phyloP scores from a whole-genome alignment of 30 jellyfish, hydroid and myxozoan genomes.

The Pseudorhiza aurosa region DNA sequence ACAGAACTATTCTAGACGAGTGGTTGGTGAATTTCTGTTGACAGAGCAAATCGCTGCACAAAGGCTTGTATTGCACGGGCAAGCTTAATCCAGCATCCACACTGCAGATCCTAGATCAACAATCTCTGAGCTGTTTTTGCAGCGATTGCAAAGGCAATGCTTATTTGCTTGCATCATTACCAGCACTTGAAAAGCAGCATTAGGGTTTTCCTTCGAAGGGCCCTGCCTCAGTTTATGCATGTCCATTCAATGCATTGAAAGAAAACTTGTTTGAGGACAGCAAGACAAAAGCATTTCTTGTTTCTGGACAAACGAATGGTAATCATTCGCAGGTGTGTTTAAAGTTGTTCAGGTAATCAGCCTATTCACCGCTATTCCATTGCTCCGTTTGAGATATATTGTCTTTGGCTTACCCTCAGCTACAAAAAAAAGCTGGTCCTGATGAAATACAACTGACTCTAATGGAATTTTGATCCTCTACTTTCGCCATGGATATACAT shows the following conservation, averaged over 20 bases:
- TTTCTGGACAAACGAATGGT: slow-evolving; percentile 1
- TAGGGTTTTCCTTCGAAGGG: neutral
- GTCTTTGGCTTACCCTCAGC: slow-evolving; percentile 19
- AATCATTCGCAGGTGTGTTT: slow-evolving; percentile 44
- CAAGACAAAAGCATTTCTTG: neutral
- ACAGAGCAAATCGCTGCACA: too few relatives aligned
- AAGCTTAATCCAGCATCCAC: too few relatives aligned
- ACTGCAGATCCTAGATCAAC: too few relatives aligned
- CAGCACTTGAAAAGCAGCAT: neutral
- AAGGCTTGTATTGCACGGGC: too few relatives aligned
- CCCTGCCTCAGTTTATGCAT: neutral
- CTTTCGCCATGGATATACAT: too few relatives aligned
- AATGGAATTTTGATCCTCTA: too few relatives aligned
- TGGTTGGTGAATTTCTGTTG: too few relatives aligned
- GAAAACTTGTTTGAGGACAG: neutral
- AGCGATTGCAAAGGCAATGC: neutral
- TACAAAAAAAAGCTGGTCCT: slow-evolving; percentile 3
- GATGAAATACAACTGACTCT: too few relatives aligned
- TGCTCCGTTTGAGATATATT: slow-evolving; percentile 46
- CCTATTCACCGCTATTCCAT: slow-evolving; percentile 12
- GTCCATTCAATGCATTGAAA: neutral
- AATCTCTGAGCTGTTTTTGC: too few relatives aligned
- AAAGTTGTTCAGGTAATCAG: slow-evolving; percentile 15
- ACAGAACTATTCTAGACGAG: too few relatives aligned
- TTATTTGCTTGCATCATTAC: neutral